These are phyloP conservation scores for Mormyrus hasselquistii DNA, from an alignment of 2,797 vertebrate species.

Conservation along the genomic window DNA sequence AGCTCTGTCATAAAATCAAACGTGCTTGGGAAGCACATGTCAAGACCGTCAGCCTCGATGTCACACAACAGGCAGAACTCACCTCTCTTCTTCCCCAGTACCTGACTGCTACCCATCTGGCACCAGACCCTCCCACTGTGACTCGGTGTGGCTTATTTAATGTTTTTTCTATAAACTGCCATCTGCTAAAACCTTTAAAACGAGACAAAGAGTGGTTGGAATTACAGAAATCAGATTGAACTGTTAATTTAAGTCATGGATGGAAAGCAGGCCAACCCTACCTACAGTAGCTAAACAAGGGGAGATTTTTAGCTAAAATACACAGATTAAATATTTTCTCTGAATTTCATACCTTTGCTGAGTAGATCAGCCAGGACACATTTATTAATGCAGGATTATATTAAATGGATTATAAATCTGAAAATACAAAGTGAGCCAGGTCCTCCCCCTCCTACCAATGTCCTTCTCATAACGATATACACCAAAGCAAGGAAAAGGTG, in stretches of 20 bases:
- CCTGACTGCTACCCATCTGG: conserved; percentile 15
- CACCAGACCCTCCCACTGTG: conserved; percentile 20
- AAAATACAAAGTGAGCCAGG: conserved; percentile 4
- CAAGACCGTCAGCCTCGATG: background rate
- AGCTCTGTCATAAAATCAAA: background rate
- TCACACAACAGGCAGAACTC: background rate
- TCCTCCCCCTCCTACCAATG: background rate
- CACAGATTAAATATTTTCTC: conserved; percentile 14
- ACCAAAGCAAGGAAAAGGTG: background rate
- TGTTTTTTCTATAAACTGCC: conserved; percentile 27
- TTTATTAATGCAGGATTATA: conserved; percentile 26
- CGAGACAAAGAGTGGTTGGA: conserved; percentile 26
- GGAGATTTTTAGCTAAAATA: background rate
- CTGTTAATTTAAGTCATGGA: conserved; percentile 30
- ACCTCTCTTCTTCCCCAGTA: background rate
- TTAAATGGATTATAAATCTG: conserved; percentile 28
- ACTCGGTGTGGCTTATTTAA: conserved; percentile 19
- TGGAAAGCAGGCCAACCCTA: conserved; percentile 19
- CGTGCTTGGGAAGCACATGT: background rate
- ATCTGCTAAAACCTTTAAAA: conserved; percentile 35
- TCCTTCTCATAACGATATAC: conserved; percentile 27
- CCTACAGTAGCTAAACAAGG: conserved; percentile 13
- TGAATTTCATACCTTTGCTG: background rate
- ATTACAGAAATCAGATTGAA: conserved; percentile 36
- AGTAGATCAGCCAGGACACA: conserved; percentile 5